Conservation (phyloP, 23 tunicate species). For the Halocynthia aurantium region DNA sequence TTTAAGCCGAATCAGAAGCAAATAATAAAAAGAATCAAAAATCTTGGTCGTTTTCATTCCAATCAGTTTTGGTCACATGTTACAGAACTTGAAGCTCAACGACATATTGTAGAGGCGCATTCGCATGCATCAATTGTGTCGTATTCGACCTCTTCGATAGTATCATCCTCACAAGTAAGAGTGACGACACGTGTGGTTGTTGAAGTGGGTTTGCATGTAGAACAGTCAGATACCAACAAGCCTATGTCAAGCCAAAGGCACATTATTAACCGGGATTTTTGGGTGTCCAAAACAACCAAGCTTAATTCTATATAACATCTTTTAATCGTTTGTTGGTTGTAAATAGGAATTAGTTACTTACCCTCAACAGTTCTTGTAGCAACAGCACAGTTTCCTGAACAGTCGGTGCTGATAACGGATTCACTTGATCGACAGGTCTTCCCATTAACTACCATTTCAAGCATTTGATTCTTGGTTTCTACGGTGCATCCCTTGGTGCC, state of each 20-base stretch:
- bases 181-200: constrained; percentile 18
- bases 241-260: not conserved
- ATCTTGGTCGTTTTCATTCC: no score
- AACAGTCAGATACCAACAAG: constrained; percentile 3
- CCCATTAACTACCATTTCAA: no score
- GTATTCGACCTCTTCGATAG: constrained; percentile 10
- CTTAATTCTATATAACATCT: not conserved
- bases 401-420: not conserved
- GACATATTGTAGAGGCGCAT: constrained; percentile 22
- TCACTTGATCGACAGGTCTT: constrained; percentile 6
- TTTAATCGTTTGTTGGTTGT: not conserved
- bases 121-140: constrained; percentile 25
- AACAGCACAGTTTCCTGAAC: constrained; percentile 24
- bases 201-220: constrained; percentile 31
- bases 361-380: constrained; percentile 10
- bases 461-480: no score
- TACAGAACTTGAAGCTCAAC: constrained; percentile 3
- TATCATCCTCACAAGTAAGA: constrained; percentile 22
- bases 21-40: no score
- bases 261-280: no score
- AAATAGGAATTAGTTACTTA: not conserved
- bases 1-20: no score
- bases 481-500: no score
- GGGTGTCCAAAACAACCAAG: not conserved
- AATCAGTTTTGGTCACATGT: no score